phyloP scores from a whole-genome alignment of 92 coral and sea anemone genomes.

The Epizoanthus illoricatus region DNA sequence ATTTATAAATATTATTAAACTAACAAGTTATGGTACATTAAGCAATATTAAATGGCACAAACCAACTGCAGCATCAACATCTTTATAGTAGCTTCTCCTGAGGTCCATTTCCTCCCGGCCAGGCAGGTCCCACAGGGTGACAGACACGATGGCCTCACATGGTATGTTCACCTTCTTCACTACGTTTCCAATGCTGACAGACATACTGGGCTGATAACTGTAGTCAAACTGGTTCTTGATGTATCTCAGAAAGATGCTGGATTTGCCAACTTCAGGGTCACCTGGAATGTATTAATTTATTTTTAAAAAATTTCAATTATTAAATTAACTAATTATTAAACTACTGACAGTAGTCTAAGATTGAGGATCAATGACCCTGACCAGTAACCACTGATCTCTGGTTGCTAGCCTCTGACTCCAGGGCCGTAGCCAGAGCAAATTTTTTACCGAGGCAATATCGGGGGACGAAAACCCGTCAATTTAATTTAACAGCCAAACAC shows the following conservation, averaged over 20 bases:
- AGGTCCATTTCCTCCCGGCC: slow-evolving; percentile 99
- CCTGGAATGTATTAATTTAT: slow-evolving; percentile 45
- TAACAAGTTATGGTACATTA: not conserved
- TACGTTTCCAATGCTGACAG: slow-evolving; percentile 92
- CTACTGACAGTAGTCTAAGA: too few species aligned
- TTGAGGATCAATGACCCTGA: not conserved
- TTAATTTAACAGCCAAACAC: too few species aligned
- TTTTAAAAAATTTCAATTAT: not conserved
- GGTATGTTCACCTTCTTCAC: slow-evolving; percentile 97
- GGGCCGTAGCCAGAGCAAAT: too few species aligned
- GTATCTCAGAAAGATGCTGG: slow-evolving; percentile 91
- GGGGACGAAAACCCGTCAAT: too few species aligned
- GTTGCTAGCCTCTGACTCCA: too few species aligned
- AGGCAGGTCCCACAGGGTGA: slow-evolving; percentile 94
- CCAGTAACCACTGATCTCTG: not conserved
- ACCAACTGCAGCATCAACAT: slow-evolving; percentile 99
- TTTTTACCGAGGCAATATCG: too few species aligned
- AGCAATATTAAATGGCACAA: not conserved
- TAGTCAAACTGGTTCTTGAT: slow-evolving; percentile 98
- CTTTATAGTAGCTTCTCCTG: slow-evolving; percentile 93
- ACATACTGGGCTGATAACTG: slow-evolving; percentile 95
- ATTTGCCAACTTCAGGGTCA: slow-evolving; percentile 95
- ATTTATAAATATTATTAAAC: not conserved
- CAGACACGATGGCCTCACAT: slow-evolving; percentile 93
- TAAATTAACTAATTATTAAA: not conserved